Conservation (phyloP, 2,888 invertebrate genomes). For the Geophilus truncorum region DNA sequence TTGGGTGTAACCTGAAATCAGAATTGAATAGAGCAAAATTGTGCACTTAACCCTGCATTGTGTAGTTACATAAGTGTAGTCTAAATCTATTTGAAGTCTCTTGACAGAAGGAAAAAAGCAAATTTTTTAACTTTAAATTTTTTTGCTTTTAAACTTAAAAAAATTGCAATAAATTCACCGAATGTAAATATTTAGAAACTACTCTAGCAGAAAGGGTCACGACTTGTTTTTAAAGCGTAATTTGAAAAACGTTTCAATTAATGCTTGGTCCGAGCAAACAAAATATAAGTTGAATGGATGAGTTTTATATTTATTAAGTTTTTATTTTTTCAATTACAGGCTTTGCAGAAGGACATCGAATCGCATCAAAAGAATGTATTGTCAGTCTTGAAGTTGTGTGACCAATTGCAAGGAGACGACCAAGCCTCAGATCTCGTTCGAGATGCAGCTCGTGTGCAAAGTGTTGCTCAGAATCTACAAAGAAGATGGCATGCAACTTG, state of each 20-base stretch:
- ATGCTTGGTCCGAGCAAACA: not conserved
- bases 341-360: conserved; percentile 87
- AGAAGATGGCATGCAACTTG: conserved; percentile 85
- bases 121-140: too few relatives aligned
- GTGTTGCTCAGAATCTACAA: conserved; percentile 67
- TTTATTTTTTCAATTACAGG: conserved; percentile 56
- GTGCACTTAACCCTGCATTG: not conserved
- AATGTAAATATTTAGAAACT: not conserved
- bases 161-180: not conserved
- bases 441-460: conserved; percentile 46
- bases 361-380: conserved; percentile 57
- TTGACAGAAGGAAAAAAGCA: not conserved
- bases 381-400: conserved; percentile 48
- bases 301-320: not conserved
- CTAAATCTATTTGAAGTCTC: not conserved
- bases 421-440: conserved; percentile 45
- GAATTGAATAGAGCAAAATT: not conserved
- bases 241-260: not conserved
- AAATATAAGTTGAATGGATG: too few relatives aligned
- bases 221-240: not conserved
- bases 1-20: not conserved
- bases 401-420: conserved; percentile 56
- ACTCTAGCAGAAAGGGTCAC: not conserved
- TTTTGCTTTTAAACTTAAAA: too few relatives aligned
- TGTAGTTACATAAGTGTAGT: not conserved